Evolutionary conservation across 2,113 vertebrate species (phyloP), one percentile per base, ranked within the genome.

Genomic region (Psilopsiagon aurifrons): DNA sequence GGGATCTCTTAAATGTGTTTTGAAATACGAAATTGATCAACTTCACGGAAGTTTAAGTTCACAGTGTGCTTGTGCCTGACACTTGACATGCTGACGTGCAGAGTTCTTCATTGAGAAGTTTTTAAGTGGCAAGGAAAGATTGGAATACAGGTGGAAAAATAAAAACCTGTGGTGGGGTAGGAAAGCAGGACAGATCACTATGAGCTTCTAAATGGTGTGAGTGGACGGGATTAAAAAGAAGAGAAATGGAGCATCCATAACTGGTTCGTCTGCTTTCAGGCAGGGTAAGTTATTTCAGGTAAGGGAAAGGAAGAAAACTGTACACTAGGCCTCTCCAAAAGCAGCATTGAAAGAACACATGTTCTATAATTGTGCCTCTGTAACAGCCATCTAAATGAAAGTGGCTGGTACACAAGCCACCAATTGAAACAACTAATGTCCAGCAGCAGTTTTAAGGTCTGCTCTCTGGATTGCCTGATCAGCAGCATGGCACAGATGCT

Each of bases 161-260:
- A 35, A 64, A 73, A 77, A 18, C 17, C 14, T 46, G 0, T 43
- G 31, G 24, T 44, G 51, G 51, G 49, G 11, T 27, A 63, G 81
- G 28, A 85, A 55, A 59, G 55, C n/a, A 79, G 87, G 57, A 51
- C 29, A 68, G 15, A 83, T 60, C 27, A 57, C 43, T 9, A 6
- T 0, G 0, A 71, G 51, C 67, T 57, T 31, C 41, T 79, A 13
- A 71, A 23, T 51, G 31, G 27, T 3, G 1, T 35, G 41, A 66
- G 29, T 68, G 64, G 46, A 39, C 51, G 75, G 64, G 35, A 82
- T 2, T 35, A 29, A 79, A 20, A 88, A 24, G 7, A 43, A 59
- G 9, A 59, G n/a, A 80, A 75, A 11, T 6, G 3, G 19, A 59
- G 23, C 29, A 16, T 35, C 17, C 41, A 29, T 44, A 64, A 33